Base-by-base conservation (phyloP, 2,797 vertebrate species). In the Dryobates pubescens region DNA sequence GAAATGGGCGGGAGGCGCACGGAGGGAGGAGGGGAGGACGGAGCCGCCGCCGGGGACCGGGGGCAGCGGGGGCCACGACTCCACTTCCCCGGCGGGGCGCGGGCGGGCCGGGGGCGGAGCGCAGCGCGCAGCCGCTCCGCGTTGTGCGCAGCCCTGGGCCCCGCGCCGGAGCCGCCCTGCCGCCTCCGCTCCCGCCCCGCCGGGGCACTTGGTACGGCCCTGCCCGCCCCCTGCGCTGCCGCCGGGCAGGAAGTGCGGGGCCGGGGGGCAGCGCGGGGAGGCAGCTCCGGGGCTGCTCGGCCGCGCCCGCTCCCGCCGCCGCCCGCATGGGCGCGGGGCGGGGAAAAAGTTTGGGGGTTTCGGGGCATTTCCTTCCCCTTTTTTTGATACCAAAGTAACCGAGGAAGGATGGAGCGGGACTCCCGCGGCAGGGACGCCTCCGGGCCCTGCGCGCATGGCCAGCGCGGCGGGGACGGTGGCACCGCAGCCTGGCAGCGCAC, bases 1-100 rank as follows among this genome's bases (percentile, higher is more conserved):
- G 92, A 92, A 92, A 92, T 88, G 86, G 84, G 94, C 90, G 90
- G 92, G 89, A 88, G 88, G 90, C 80, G 90, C 83, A 86, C 73
- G 88, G 74, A 75, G 88, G 81, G 90, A 85, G 92, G 83, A 43
- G 15, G 41, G 15, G 41, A 43, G 41, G 93, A 94, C 92, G 88
- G 71, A 92, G 90, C 81, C 59, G 93, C 58, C 84, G 81, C 90
- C 81, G 88, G 93, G 84, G 90, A 88, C 84, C 59, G 57, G 43
- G 72, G 59, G 70, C 65, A 69, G 91, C 82, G 91, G 80, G 51
- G 61, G 58, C 72, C 61, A 15, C 45, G 59, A 85, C 82, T 51
- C 85, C 73, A 82, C 90, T 79, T 70, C 76, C 80, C 84, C 85
- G 69, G 69, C 90, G 82, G 81, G 77, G 68, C 76, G 75, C 76